Base-by-base conservation (phyloP, 2,888 invertebrate genomes). In the Tipula helvola region DNA sequence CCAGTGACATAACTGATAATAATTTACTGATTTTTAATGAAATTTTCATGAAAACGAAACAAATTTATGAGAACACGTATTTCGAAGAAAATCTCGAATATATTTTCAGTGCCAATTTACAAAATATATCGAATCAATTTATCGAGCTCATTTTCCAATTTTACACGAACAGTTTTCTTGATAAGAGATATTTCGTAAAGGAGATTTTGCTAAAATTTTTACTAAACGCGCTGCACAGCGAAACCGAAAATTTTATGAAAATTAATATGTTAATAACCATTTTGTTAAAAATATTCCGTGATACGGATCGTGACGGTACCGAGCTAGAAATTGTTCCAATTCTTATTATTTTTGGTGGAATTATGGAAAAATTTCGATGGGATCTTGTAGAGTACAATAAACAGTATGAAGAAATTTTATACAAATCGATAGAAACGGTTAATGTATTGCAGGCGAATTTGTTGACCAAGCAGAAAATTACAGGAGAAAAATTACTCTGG, bases 341-440 rank as follows among this genome's bases (percentile, higher is more conserved):
- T 0, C 44, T 90, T 16, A 87, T 90, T 10, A 89, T 90, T 89
- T 88, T 89, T 1, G 90, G 89, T 3, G 89, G 90, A 87, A 89
- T 90, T 47, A 89, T 90, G 89, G 90, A 90, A 85, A 89, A 89
- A 87, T 89, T 89, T 13, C 89, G 90, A 8, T 90, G 90, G 90
- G 90, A 90, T 88, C 88, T 90, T 4, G 88, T 89, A 5, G 89
- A 89, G 0, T 90, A 90, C 87, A 88, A 89, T 0, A 88, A 89
- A 87, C 88, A 89, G 5, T 88, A 89, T 3, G 90, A 90, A 87
- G 89, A 89, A 87, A 88, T 90, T 86, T 88, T 90, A 0, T 88
- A 88, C 5, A 88, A 88, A 39, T 89, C 89, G 39, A 89, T 89
- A 86, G 88, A 88, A 52, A 89, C 90, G 87, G 88, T 90, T 47